Conservation (phyloP, 2,888 invertebrate genomes). For the Anaspis maculata region DNA sequence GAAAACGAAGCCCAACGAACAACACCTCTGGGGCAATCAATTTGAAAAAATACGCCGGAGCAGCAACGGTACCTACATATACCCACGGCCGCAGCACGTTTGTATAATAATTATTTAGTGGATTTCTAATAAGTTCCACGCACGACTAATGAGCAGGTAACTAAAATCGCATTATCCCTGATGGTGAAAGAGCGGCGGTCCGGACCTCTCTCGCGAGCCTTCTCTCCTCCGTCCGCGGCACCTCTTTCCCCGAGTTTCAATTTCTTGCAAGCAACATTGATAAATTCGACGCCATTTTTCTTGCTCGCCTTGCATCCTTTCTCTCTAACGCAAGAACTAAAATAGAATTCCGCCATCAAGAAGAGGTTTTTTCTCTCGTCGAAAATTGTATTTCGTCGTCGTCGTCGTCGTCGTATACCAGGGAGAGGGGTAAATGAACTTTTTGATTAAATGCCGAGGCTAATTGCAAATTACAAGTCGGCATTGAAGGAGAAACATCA, state of each 20-base stretch:
- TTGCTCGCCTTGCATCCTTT: slow-evolving; percentile 40
- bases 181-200: too few species aligned
- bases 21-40: too few species aligned
- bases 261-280: slow-evolving; percentile 43
- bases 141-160: slow-evolving; percentile 39
- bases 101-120: slow-evolving; percentile 8
- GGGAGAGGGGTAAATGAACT: slow-evolving; percentile 31
- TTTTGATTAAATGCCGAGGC: slow-evolving; percentile 32
- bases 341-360: slow-evolving; percentile 35
- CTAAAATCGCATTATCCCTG: slow-evolving; percentile 41
- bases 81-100: too few species aligned
- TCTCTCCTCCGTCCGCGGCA: too few species aligned
- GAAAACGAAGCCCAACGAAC: too few species aligned
- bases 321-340: slow-evolving; percentile 38
- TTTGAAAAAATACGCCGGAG: too few species aligned
- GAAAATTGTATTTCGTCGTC: too few species aligned
- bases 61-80: too few species aligned
- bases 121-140: slow-evolving; percentile 20
- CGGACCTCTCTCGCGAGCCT: too few species aligned
- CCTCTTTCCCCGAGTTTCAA: slow-evolving; percentile 37
- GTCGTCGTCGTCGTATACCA: too few species aligned
- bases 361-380: slow-evolving; percentile 28
- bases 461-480: slow-evolving; percentile 23
- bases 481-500: too few species aligned
- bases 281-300: slow-evolving; percentile 50